These are phyloP conservation scores for Euglossa dilemma DNA, from an alignment of 1,140 invertebrate species.

Conservation along the genomic window DNA sequence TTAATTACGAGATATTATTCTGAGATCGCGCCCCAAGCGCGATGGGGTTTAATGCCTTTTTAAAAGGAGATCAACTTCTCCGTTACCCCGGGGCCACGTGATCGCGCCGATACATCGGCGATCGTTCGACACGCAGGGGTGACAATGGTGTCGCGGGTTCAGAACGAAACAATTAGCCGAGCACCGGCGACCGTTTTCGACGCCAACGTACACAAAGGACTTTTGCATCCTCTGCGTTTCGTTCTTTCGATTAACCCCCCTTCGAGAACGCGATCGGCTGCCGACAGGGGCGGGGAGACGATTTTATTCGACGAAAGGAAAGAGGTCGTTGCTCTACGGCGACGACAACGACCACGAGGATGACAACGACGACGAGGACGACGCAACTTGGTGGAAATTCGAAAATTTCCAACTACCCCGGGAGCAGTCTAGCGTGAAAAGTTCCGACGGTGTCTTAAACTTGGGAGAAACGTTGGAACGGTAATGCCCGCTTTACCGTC, in stretches of 20 bases:
- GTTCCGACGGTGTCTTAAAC: slow-evolving; percentile 59
- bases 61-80: slow-evolving; percentile 70
- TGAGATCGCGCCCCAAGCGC: slow-evolving; percentile 75
- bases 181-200: slow-evolving; percentile 24
- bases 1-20: slow-evolving; percentile 82
- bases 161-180: slow-evolving; percentile 68
- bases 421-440: slow-evolving; percentile 57
- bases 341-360: slow-evolving; percentile 15
- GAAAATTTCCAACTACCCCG: slow-evolving; percentile 56
- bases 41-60: slow-evolving; percentile 74
- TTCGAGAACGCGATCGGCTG: neutral
- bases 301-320: slow-evolving; percentile 34
- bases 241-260: slow-evolving; percentile 44
- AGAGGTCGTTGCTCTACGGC: slow-evolving; percentile 42
- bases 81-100: neutral
- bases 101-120: slow-evolving; percentile 21
- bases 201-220: slow-evolving; percentile 32
- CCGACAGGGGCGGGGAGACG: slow-evolving; percentile 1
- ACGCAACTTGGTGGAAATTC: slow-evolving; percentile 54
- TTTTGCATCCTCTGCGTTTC: slow-evolving; percentile 49
- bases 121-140: slow-evolving; percentile 16
- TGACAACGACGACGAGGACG: slow-evolving; percentile 37
- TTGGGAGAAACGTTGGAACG: slow-evolving; percentile 43
- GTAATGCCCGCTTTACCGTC: slow-evolving; percentile 44
- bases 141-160: slow-evolving; percentile 56